phyloP scores from a whole-genome alignment of 1,140 invertebrate genomes.

The Atta colombica region DNA sequence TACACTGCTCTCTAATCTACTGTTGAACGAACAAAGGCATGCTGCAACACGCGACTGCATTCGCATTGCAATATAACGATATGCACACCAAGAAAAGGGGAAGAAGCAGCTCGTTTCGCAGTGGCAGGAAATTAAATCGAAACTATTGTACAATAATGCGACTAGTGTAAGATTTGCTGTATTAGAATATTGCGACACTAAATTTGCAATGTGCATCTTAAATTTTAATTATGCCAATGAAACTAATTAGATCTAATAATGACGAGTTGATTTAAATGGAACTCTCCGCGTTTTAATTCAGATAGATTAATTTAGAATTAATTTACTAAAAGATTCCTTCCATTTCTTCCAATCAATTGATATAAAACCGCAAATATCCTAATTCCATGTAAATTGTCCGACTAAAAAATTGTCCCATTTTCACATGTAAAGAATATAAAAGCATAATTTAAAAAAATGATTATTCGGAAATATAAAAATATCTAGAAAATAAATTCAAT shows the following conservation, averaged over 20 bases:
- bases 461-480: neutral
- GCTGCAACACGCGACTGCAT: slow-evolving; percentile 37
- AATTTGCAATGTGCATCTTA: neutral
- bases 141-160: slow-evolving; percentile 60
- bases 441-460: neutral
- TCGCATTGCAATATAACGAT: slow-evolving; percentile 40
- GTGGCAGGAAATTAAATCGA: slow-evolving; percentile 57
- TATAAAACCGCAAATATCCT: neutral
- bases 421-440: neutral
- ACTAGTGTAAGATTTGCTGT: slow-evolving; percentile 17
- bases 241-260: slow-evolving; percentile 18
- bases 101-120: slow-evolving; percentile 12
- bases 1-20: slow-evolving; percentile 63
- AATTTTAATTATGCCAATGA: slow-evolving; percentile 17
- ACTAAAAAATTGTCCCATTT: neutral
- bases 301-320: neutral
- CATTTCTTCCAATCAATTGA: neutral
- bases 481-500: neutral
- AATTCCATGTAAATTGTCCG: neutral
- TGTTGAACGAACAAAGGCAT: slow-evolving; percentile 44
- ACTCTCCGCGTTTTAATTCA: neutral
- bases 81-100: neutral
- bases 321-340: neutral
- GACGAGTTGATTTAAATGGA: neutral
- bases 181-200: neutral